phyloP scores from a whole-genome alignment of 1,140 invertebrate species.

The Apis cerana region DNA sequence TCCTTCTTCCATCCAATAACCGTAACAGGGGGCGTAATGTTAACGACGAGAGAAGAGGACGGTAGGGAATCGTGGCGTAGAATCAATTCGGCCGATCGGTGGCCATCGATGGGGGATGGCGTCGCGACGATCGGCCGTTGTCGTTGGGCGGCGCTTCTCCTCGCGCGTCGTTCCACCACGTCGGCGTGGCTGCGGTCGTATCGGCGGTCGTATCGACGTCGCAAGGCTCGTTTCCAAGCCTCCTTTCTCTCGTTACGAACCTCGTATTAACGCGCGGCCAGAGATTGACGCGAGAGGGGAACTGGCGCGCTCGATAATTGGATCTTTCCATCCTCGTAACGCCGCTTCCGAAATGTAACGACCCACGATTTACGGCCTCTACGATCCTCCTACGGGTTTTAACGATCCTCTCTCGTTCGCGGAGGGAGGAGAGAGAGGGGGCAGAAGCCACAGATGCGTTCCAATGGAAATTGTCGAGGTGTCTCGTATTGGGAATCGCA shows the following conservation, averaged over 20 bases:
- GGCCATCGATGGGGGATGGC: constrained; percentile 40
- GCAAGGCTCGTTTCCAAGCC: not conserved
- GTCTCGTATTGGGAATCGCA: too few relatives aligned
- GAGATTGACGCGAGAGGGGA: constrained; percentile 31
- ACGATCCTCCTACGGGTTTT: constrained; percentile 22
- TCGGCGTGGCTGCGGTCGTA: constrained; percentile 29
- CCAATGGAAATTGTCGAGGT: not conserved
- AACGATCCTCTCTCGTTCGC: constrained; percentile 34
- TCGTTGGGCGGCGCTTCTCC: constrained; percentile 47
- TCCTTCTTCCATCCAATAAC: too few relatives aligned
- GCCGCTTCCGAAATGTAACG: constrained; percentile 49
- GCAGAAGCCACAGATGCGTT: not conserved
- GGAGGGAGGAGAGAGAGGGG: constrained; percentile 3
- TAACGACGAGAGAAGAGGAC: too few relatives aligned
- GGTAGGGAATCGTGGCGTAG: not conserved
- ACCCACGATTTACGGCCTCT: constrained; percentile 49
- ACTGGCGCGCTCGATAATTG: constrained; percentile 52
- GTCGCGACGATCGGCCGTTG: constrained; percentile 49
- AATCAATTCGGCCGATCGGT: constrained; percentile 48
- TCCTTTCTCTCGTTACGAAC: constrained; percentile 33
- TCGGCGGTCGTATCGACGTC: constrained; percentile 17
- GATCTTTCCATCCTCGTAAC: constrained; percentile 34
- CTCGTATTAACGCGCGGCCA: constrained; percentile 21
- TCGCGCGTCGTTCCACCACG: constrained; percentile 31
- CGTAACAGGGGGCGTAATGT: too few relatives aligned